phyloP scores from a whole-genome alignment of 1,140 invertebrate species.

The Zaprionus camerounensis region DNA sequence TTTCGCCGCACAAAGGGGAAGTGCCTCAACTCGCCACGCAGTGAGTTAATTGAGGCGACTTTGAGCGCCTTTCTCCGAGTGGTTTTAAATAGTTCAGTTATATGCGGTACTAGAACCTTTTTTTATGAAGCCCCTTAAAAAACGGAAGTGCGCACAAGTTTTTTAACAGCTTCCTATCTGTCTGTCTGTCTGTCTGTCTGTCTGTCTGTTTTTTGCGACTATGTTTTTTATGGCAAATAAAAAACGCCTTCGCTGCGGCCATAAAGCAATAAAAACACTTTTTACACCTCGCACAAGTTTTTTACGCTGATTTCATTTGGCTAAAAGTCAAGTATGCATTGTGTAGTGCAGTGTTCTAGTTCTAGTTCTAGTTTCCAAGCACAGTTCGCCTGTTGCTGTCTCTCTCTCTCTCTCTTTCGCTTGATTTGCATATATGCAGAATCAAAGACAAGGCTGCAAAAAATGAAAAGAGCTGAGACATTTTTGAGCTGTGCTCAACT shows the following conservation, averaged over 20 bases:
- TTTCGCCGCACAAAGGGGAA: constrained; percentile 65
- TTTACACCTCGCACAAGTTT: constrained; percentile 43
- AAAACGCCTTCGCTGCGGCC: constrained; percentile 48
- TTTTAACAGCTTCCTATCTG: constrained; percentile 52
- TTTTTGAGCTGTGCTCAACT: constrained; percentile 51
- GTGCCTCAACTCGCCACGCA: constrained; percentile 10
- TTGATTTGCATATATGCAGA: constrained; percentile 69
- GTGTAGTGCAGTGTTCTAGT: constrained; percentile 15
- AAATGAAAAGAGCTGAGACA: constrained; percentile 41
- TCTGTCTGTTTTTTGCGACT: constrained; percentile 38
- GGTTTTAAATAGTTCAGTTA: constrained; percentile 9
- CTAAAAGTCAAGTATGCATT: constrained; percentile 43
- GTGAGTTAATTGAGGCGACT: constrained; percentile 32
- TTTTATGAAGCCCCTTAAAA: constrained; percentile 73
- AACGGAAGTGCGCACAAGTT: constrained; percentile 64
- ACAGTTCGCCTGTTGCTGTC: constrained; percentile 20
- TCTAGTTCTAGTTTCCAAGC: constrained; percentile 18
- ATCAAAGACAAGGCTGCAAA: constrained; percentile 28
- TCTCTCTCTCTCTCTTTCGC: constrained; percentile 46
- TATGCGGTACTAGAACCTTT: constrained; percentile 23
- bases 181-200: constrained; percentile 20
- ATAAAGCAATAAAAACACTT: constrained; percentile 64
- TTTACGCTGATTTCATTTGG: constrained; percentile 25
- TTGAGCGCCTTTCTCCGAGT: constrained; percentile 21
- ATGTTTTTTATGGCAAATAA: constrained; percentile 57